These are phyloP conservation scores for Physella acuta DNA, from an alignment of 1,140 invertebrate genomes.

Conservation along the genomic window DNA sequence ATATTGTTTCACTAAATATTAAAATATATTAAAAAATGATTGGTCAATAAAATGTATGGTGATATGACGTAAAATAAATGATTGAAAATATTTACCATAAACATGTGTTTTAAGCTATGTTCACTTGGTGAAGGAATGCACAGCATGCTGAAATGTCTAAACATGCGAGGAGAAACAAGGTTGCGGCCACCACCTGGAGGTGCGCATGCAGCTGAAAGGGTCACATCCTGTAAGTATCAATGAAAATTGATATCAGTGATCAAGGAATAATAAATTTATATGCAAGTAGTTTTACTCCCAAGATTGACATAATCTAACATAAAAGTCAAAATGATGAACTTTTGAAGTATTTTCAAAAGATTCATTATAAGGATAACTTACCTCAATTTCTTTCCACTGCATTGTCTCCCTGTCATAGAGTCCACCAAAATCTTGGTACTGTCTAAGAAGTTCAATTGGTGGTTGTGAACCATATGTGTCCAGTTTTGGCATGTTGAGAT, in stretches of 20 bases:
- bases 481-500: slow-evolving; percentile 64
- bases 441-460: slow-evolving; percentile 66
- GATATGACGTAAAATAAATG: background rate
- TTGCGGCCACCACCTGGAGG: slow-evolving; percentile 63
- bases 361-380: slow-evolving; percentile 28
- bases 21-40: slow-evolving; percentile 5
- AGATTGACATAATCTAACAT: no score
- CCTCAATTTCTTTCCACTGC: slow-evolving; percentile 76
- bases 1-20: background rate
- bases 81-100: slow-evolving; percentile 45
- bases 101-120: slow-evolving; percentile 60
- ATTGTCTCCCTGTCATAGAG: slow-evolving; percentile 83
- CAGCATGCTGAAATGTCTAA: slow-evolving; percentile 61
- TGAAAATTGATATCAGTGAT: no score
- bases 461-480: slow-evolving; percentile 62
- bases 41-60: background rate
- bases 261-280: no score
- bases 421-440: slow-evolving; percentile 79
- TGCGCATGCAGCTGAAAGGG: slow-evolving; percentile 59
- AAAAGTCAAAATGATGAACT: no score
- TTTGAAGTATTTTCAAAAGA: no score
- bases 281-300: no score
- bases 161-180: slow-evolving; percentile 55
- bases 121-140: slow-evolving; percentile 59
- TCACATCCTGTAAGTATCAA: slow-evolving; percentile 54